Evolutionary conservation across 2,113 vertebrate genomes (phyloP), one percentile per base, ranked within the genome.

Genomic region (Paratilapia polleni): DNA sequence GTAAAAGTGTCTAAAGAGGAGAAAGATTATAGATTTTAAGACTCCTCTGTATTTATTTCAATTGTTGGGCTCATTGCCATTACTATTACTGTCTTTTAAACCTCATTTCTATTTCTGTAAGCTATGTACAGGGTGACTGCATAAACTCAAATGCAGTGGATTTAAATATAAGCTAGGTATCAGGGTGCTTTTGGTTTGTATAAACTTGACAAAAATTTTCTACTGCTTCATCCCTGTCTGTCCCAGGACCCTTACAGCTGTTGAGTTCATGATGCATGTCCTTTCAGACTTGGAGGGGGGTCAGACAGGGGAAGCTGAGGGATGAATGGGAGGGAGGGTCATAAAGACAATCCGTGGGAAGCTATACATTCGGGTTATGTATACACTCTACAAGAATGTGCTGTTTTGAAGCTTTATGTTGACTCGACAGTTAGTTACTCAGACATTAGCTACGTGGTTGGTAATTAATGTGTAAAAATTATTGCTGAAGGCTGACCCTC

Each of bases 191-290:
- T 52, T 19, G 49, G 49, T 19, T 8, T 52, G 26, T 14, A 20
- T 31, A 54, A 73, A n/a, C 68, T 73, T 73, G 68, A 73, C 26
- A 54, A 20, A 52, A 34, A 26, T 54, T 54, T 73, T 73, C 47
- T 73, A 54, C n/a, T 2, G n/a, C 56, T 2, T n/a, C 56, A 11
- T 57, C 10, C 26, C 52, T n/a, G 5, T 73, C 43, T 60, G 88
- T 85, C 85, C 87, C 52, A 83, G 47, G 70, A 77, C 20, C 76
- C 64, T 73, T 70, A 85, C 92, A 94, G 94, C 93, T 93, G 92
- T 81, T 92, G 85, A 56, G 2, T 52, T 58, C 47, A 10, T 88
- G 84, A 92, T 88, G 85, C 89, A 89, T 88, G 88, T 79, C 19
- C 80, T 31, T 43, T 68, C 62, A 19, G 49, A 36, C 38, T 54